Evolutionary conservation across 2,113 vertebrate genomes (phyloP), one percentile per base, ranked within the genome.

Genomic region (Pygoscelis adeliae): DNA sequence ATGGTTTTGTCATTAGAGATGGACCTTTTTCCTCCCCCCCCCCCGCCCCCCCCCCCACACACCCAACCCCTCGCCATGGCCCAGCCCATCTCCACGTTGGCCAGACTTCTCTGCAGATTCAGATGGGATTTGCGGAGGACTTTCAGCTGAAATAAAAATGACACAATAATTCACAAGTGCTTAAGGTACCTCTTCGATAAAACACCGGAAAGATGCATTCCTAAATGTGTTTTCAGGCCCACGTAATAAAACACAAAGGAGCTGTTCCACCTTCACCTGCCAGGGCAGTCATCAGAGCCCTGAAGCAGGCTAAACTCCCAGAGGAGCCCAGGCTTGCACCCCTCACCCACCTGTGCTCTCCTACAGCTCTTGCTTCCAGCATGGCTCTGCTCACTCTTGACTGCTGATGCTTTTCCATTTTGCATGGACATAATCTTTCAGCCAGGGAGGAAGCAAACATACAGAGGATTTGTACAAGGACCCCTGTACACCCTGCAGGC

Each of bases 321-420:
- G 27, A 5, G 26, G 25, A 90, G 6, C 12, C 5, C 14, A 52
- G 21, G 10, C 14, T 32, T 71, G 19, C 36, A 78, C 3, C 2
- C 5, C 13, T 74, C 17, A 46, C 38, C 6, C 18, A 40, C 10
- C 18, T 36, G 10, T 0, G 0, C 6, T 62, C 10, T 71, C 19
- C 8, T 19, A 55, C 38, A 55, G 30, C n/a, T 63, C 46, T 47
- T 36, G 5, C 18, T 74, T 72, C 61, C 79, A 83, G 26, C 8
- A 36, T 22, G 30, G 23, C 9, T 85, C 52, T 71, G 19, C 15
- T 76, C 23, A 30, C 16, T 38, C 16, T 63, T 63, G 34, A 38
- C 15, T 1, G 0, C 30, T 38, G 11, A 29, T 38, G 36, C 3
- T 87, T 83, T 79, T 40, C 30, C 17, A 11, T 52, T 79, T 69